Conservation (phyloP, 2,797 vertebrate genomes). For the Myripristis murdjan region DNA sequence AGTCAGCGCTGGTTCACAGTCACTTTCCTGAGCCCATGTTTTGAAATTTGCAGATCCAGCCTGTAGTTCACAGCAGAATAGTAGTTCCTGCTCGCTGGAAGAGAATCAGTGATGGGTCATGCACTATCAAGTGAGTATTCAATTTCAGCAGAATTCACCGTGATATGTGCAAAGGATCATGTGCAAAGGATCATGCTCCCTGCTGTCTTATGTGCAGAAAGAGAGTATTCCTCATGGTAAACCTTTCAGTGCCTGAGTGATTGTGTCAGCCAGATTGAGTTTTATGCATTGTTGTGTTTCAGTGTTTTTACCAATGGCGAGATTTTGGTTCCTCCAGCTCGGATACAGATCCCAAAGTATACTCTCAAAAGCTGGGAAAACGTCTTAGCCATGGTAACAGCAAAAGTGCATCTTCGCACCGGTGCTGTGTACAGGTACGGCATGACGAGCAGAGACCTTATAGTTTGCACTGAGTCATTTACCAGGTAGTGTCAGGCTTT, state of each 20-base stretch:
- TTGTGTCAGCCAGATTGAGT: not conserved
- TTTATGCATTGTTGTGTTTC: slow-evolving; percentile 32
- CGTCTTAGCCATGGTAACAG: slow-evolving; percentile 81
- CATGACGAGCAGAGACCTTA: not conserved
- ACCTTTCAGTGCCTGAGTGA: no score
- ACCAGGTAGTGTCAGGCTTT: not conserved
- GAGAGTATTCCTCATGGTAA: no score
- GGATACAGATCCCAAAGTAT: slow-evolving; percentile 83
- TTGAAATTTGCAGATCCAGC: slow-evolving; percentile 80
- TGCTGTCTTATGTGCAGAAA: not conserved
- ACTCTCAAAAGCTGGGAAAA: slow-evolving; percentile 82
- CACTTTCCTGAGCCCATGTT: not conserved
- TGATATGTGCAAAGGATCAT: no score
- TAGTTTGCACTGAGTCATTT: slow-evolving; percentile 5
- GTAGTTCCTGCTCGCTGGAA: slow-evolving; percentile 86
- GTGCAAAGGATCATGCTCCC: not conserved
- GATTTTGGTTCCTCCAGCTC: slow-evolving; percentile 74
- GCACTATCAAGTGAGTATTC: slow-evolving; percentile 84
- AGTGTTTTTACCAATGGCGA: slow-evolving; percentile 87
- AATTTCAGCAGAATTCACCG: slow-evolving; percentile 47
- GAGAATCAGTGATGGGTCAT: slow-evolving; percentile 74
- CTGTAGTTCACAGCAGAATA: slow-evolving; percentile 86
- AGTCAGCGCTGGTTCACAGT: not conserved
- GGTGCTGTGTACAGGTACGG: slow-evolving; percentile 79
- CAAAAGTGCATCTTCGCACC: slow-evolving; percentile 80